These are phyloP conservation scores for Strigamia maritima DNA, from an alignment of 2,888 invertebrate genomes.

Conservation along the genomic window DNA sequence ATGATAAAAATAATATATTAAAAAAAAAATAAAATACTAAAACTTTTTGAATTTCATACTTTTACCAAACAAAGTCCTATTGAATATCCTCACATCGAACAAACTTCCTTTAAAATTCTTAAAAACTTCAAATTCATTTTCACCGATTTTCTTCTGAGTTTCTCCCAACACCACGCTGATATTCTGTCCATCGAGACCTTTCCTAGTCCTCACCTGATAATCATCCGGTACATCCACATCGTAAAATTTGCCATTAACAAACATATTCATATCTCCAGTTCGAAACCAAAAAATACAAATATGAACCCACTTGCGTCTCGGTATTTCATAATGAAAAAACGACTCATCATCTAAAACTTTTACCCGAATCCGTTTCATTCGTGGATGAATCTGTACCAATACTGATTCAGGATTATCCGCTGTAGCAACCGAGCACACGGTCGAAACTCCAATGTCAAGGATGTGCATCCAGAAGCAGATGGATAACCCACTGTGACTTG, in stretches of 20 bases:
- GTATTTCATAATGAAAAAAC: background rate
- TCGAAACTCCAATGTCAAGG: background rate
- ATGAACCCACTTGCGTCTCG: background rate
- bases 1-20: background rate
- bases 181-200: background rate
- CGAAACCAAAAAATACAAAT: background rate
- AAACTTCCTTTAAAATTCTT: constrained; percentile 5
- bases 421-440: background rate
- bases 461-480: background rate
- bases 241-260: background rate
- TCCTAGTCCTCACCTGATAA: background rate
- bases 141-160: background rate
- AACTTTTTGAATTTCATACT: no score
- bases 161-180: background rate
- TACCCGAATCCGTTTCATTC: background rate
- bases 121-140: background rate
- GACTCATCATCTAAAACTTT: background rate
- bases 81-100: background rate
- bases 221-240: background rate
- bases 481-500: background rate
- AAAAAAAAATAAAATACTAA: no score
- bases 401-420: background rate
- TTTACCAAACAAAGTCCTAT: background rate
- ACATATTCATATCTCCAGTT: background rate
- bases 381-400: background rate